Evolutionary conservation across 2,113 vertebrate species (phyloP).

Genomic region (Limanda limanda): DNA sequence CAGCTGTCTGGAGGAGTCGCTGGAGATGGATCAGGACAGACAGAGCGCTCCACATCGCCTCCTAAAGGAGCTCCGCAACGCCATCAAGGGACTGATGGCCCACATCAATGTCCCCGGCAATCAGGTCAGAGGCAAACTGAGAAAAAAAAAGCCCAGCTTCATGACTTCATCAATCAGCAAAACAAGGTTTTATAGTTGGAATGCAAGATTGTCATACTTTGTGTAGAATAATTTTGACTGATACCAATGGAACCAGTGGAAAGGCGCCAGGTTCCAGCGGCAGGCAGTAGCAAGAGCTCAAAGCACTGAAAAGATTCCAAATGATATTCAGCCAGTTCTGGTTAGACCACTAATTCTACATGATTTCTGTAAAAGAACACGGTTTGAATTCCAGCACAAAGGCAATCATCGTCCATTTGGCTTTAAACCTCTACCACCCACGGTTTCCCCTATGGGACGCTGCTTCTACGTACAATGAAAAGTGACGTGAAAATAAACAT

Average conservation of each 20-base stretch:
- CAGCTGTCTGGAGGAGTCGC: conserved; percentile 80
- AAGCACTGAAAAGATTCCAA: conserved; percentile 41
- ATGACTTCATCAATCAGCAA: not conserved
- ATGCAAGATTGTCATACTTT: conserved; percentile 4
- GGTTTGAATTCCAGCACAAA: conserved; percentile 55
- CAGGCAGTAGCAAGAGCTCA: conserved; percentile 36
- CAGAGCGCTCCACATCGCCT: conserved; percentile 84
- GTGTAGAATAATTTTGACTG: conserved; percentile 30
- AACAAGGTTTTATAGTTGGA: not conserved
- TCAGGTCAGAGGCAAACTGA: conserved; percentile 82
- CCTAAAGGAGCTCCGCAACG: conserved; percentile 86
- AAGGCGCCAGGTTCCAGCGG: conserved; percentile 28
- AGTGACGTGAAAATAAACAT: not conserved
- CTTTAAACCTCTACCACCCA: conserved; percentile 46
- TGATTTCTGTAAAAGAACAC: conserved; percentile 57
- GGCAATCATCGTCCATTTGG: conserved; percentile 45
- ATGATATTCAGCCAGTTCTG: conserved; percentile 44
- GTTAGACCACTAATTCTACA: conserved; percentile 64
- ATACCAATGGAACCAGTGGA: conserved; percentile 24
- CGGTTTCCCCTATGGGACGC: conserved; percentile 18
- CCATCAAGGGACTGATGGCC: conserved; percentile 87
- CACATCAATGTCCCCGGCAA: conserved; percentile 87
- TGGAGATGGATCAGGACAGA: conserved; percentile 75
- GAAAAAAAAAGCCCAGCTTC: not conserved
- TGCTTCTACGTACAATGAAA: conserved; percentile 4